phyloP scores from a whole-genome alignment of 2,113 vertebrate species.

The Tringa solitaria region DNA sequence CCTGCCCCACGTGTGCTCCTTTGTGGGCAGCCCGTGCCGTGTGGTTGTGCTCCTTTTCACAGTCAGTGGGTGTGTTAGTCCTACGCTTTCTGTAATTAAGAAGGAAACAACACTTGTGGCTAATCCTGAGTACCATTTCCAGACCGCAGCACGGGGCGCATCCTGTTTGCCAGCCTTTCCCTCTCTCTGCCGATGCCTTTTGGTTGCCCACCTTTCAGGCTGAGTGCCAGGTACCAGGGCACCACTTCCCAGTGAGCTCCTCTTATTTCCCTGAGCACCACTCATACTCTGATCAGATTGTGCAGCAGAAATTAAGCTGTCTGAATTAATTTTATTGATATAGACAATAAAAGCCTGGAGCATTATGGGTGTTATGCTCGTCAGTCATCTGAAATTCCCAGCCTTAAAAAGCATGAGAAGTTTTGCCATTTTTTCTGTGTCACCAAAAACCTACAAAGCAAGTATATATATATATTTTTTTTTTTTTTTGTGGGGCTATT shows the following conservation, averaged over 20 bases:
- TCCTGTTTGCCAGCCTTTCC: neutral
- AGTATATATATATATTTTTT: neutral
- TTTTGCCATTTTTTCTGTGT: neutral
- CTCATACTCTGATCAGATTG: neutral
- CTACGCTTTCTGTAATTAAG: neutral
- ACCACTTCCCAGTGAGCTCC: neutral
- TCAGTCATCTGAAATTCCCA: neutral
- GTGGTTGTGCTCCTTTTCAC: neutral
- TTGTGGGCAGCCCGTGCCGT: neutral
- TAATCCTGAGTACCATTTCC: fast-evolving
- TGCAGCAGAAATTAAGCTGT: neutral
- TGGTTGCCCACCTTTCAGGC: neutral
- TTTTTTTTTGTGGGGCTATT: constrained; percentile 9
- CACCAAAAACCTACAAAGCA: neutral
- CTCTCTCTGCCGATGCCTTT: neutral
- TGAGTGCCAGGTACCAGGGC: neutral
- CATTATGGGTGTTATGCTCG: neutral
- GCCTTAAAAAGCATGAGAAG: neutral
- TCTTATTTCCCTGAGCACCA: neutral
- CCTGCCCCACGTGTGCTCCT: neutral
- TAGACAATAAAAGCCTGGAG: neutral
- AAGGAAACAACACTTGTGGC: neutral
- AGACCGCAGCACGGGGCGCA: neutral
- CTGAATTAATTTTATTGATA: neutral
- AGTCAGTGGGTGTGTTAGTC: neutral